Evolutionary conservation across 2,113 vertebrate genomes (phyloP).

Genomic region (Sphaerodactylus townsendi): DNA sequence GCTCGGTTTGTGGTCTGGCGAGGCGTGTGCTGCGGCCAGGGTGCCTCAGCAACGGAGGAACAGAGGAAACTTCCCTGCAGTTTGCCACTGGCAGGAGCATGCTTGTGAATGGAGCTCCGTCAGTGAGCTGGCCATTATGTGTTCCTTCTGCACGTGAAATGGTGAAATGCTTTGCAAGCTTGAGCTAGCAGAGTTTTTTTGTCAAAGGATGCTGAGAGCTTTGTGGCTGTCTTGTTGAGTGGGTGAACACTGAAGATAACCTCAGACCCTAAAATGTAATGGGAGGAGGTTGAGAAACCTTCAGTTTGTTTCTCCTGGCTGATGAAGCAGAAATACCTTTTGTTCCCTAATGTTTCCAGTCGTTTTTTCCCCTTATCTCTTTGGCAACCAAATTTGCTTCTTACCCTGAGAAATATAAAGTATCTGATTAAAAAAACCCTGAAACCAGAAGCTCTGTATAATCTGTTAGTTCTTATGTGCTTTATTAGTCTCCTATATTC

Average conservation of each 20-base stretch:
- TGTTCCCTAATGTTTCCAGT: not conserved
- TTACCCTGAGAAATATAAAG: not conserved
- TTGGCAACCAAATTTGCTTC: not conserved
- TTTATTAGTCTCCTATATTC: not conserved
- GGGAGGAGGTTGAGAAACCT: not conserved
- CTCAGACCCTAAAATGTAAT: not conserved
- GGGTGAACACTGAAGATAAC: not conserved
- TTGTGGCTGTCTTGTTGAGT: too few species aligned
- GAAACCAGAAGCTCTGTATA: conserved; percentile 17
- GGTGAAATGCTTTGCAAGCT: not conserved
- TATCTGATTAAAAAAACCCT: not conserved
- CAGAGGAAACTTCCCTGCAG: conserved; percentile 14
- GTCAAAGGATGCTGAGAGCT: not conserved
- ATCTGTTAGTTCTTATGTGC: not conserved
- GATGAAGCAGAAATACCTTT: conserved; percentile 13
- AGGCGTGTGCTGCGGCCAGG: not conserved
- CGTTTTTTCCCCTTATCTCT: conserved; percentile 27
- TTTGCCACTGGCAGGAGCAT: not conserved
- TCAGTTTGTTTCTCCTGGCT: not conserved
- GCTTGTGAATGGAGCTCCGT: not conserved
- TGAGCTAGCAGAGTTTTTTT: not conserved
- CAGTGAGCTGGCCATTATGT: not conserved
- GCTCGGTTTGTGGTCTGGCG: not conserved
- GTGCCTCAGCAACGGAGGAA: not conserved
- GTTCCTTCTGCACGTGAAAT: not conserved